phyloP scores from a whole-genome alignment of 2,113 vertebrate genomes.

The Chelonoidis abingdonii region DNA sequence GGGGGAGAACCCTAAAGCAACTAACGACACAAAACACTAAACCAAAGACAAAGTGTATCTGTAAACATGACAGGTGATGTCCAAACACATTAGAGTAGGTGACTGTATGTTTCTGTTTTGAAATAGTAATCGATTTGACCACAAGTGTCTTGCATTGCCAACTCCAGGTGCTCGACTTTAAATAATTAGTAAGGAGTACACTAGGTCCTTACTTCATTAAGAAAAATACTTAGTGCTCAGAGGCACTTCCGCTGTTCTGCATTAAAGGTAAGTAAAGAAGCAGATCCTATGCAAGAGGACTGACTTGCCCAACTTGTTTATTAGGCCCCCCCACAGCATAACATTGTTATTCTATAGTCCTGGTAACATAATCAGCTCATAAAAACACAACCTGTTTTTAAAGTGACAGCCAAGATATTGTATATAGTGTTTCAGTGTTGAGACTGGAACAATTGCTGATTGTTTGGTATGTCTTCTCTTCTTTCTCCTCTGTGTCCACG shows the following conservation, averaged over 20 bases:
- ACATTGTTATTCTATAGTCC: constrained; percentile 73
- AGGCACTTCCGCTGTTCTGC: constrained; percentile 29
- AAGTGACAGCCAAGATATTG: constrained; percentile 78
- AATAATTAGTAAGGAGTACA: constrained; percentile 45
- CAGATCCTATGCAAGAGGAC: constrained; percentile 48
- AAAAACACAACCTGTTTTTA: constrained; percentile 65
- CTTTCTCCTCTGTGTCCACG: constrained; percentile 97
- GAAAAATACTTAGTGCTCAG: constrained; percentile 34
- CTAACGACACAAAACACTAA: constrained; percentile 45
- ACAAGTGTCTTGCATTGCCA: background rate
- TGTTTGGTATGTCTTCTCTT: constrained; percentile 98
- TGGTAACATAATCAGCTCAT: constrained; percentile 66
- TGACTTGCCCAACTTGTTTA: constrained; percentile 54
- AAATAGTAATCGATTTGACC: constrained; percentile 21
- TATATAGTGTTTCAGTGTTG: constrained; percentile 88
- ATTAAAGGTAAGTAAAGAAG: constrained; percentile 67
- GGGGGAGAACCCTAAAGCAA: constrained; percentile 55
- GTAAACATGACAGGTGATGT: background rate
- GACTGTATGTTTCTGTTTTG: constrained; percentile 17
- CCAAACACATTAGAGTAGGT: constrained; percentile 1
- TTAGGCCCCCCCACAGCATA: constrained; percentile 59
- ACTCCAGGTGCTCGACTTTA: constrained; percentile 15
- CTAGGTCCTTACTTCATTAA: constrained; percentile 44
- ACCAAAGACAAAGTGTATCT: background rate
- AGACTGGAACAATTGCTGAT: constrained; percentile 97